A percentile compares a stretch with the other conserved stretches of the same genome.
Evolutionary conservation across 1,140 invertebrate species (phyloP).

Genomic region (Diuraphis noxia): DNA sequence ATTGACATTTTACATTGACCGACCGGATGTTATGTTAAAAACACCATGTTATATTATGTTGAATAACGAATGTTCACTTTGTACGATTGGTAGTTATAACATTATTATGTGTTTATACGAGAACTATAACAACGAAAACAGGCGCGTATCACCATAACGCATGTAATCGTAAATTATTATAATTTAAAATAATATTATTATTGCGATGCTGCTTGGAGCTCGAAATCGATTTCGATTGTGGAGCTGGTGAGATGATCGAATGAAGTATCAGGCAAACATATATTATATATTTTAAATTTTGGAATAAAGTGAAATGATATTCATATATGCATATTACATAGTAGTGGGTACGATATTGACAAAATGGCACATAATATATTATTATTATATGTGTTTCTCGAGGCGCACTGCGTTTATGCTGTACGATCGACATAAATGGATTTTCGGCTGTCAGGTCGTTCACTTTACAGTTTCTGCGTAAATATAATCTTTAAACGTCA

Average conservation of each 20-base stretch:
- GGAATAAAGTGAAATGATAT: not conserved
- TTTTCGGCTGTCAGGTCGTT: conserved; percentile 3
- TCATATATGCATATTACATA: not conserved
- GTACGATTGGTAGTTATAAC: not conserved
- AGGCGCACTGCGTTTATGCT: not conserved
- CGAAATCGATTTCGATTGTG: not conserved
- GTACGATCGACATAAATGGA: not conserved
- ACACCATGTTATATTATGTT: not conserved
- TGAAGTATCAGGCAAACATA: not conserved
- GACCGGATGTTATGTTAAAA: not conserved
- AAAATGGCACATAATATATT: not conserved
- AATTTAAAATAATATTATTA: not conserved
- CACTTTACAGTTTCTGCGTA: not conserved
- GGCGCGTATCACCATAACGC: not conserved
- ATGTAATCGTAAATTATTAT: not conserved
- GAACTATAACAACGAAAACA: not conserved
- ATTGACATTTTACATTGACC: not conserved
- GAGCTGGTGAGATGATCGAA: not conserved
- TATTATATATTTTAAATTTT: not conserved
- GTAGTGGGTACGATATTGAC: not conserved
- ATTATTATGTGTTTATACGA: not conserved
- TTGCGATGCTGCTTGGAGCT: too few species aligned
- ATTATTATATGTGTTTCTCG: not conserved
- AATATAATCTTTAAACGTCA: conserved; percentile 8
- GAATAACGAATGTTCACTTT: not conserved